phyloP scores from a whole-genome alignment of 1,140 invertebrate genomes.

The Arctopsyche grandis region DNA sequence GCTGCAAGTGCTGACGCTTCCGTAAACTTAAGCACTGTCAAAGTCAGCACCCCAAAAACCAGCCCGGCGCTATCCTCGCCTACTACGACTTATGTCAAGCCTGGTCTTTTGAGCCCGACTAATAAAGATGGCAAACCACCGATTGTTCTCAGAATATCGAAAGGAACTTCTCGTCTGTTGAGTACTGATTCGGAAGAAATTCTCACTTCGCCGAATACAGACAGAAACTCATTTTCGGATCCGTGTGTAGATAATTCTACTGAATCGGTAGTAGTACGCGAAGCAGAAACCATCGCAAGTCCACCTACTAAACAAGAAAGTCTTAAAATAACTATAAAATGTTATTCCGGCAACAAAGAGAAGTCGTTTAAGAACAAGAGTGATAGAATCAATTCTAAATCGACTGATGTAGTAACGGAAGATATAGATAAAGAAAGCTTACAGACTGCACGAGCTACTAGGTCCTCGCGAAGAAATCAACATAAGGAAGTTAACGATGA shows the following conservation, averaged over 20 bases:
- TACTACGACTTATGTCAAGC: constrained; percentile 59
- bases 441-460: constrained; percentile 50
- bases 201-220: constrained; percentile 65
- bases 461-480: constrained; percentile 58
- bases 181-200: constrained; percentile 72
- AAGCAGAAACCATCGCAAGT: constrained; percentile 62
- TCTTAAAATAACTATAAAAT: constrained; percentile 65
- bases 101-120: constrained; percentile 61
- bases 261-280: constrained; percentile 60
- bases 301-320: constrained; percentile 65
- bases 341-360: constrained; percentile 65
- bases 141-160: constrained; percentile 71
- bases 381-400: constrained; percentile 63
- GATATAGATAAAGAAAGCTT: constrained; percentile 48
- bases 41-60: constrained; percentile 60
- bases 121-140: constrained; percentile 61
- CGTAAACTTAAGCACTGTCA: constrained; percentile 43
- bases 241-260: constrained; percentile 59
- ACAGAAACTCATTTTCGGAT: constrained; percentile 61
- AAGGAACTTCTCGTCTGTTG: constrained; percentile 71
- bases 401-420: constrained; percentile 55
- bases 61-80: constrained; percentile 62
- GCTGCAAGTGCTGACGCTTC: constrained; percentile 27
- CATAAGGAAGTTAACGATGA: constrained; percentile 56
- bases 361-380: constrained; percentile 65